These are phyloP conservation scores for Capreolus pygargus DNA, from an alignment of 2,113 vertebrate species.

Conservation along the genomic window DNA sequence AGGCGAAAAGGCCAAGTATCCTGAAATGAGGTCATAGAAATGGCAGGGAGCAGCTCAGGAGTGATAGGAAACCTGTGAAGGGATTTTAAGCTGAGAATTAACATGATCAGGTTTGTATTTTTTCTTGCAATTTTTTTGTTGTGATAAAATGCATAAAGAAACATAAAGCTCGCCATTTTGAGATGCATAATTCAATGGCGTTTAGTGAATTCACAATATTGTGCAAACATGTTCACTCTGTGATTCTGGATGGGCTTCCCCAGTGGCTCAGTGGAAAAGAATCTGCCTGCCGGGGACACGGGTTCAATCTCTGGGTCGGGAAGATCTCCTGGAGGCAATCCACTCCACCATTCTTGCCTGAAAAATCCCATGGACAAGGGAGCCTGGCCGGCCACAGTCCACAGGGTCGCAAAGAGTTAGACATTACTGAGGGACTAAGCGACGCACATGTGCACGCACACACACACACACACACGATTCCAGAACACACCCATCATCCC, in stretches of 20 bases:
- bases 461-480: neutral
- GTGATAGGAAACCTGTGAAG: neutral
- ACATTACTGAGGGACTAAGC: accelerated
- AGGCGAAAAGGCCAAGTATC: neutral
- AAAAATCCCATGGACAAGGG: neutral
- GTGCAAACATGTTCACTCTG: neutral
- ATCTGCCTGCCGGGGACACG: too few species aligned
- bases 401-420: neutral
- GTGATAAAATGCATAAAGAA: neutral
- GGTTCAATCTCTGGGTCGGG: neutral
- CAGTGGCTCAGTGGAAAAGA: too few species aligned
- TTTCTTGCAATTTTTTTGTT: neutral
- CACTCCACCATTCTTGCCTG: neutral
- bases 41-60: neutral
- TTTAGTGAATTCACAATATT: neutral
- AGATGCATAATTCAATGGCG: neutral
- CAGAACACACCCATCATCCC: neutral
- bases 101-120: neutral
- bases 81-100: neutral
- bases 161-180: neutral
- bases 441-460: too few species aligned
- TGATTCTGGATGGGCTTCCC: neutral
- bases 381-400: neutral
- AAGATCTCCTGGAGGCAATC: neutral
- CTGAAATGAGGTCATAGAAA: neutral